Evolutionary conservation across 2,888 invertebrate genomes (phyloP).

Genomic region (Gastracanthus pulcherrimus): DNA sequence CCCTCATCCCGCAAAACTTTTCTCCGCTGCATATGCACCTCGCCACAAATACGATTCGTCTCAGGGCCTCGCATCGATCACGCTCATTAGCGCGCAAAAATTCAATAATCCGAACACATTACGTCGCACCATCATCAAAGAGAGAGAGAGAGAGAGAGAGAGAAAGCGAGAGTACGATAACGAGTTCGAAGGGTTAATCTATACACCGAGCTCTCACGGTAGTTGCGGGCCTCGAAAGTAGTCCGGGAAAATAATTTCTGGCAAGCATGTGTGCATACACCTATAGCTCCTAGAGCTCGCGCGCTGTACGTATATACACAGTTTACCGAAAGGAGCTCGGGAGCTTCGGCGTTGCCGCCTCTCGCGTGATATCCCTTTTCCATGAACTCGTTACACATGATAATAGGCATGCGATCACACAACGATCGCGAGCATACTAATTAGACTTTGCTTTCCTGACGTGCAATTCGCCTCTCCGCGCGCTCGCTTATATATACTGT

Average conservation of each 20-base stretch:
- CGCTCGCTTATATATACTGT: slow-evolving; percentile 55
- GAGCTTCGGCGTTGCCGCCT: too few relatives aligned
- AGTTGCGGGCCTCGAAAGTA: slow-evolving; percentile 1
- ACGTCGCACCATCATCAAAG: too few relatives aligned
- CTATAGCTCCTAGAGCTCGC: too few relatives aligned
- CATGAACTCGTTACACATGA: slow-evolving; percentile 70
- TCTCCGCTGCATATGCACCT: too few relatives aligned
- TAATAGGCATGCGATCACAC: slow-evolving; percentile 70
- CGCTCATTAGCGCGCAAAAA: slow-evolving; percentile 6
- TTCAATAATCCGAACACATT: slow-evolving; percentile 20
- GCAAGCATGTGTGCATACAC: not conserved
- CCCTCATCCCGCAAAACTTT: too few relatives aligned
- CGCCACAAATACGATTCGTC: too few relatives aligned
- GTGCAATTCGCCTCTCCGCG: slow-evolving; percentile 60
- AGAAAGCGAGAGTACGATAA: not conserved
- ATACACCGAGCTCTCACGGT: too few relatives aligned
- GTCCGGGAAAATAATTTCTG: slow-evolving; percentile 45
- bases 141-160: not conserved
- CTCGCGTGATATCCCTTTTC: slow-evolving; percentile 63
- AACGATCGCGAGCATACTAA: slow-evolving; percentile 67
- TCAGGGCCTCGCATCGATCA: too few relatives aligned
- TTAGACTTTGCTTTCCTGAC: slow-evolving; percentile 68
- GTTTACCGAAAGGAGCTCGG: too few relatives aligned
- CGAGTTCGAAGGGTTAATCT: too few relatives aligned
- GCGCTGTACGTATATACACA: too few relatives aligned